Base-by-base conservation (phyloP, 1,140 invertebrate species). In the Anoplolepis gracilipes region DNA sequence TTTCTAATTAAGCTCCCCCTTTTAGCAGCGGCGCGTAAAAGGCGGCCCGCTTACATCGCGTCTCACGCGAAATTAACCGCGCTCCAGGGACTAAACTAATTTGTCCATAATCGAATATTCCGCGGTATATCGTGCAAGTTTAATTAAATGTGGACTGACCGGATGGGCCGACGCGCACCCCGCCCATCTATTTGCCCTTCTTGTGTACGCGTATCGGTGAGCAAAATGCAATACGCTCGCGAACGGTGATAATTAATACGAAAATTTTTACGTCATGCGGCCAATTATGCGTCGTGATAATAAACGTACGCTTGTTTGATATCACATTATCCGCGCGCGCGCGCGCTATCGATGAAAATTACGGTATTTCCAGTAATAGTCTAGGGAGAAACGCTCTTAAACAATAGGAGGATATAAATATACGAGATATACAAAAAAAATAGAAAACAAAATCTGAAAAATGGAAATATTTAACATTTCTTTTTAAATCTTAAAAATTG, bases 71-170 rank as follows among this genome's bases (percentile, higher is more conserved):
- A 90, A 90, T 90, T 90, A 90, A 90, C 88, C 88, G 88, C 88
- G 88, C 88, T 89, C 88, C 85, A 84, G 88, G 88, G 88, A 90
- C 86, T 87, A 88, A 89, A 90, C 88, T 91, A 91, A 91, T 91
- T 91, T 91, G 89, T 91, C 88, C 82, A 88, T 91, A 90, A 91
- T 91, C 90, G 88, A 91, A 91, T 91, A 91, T 91, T 86, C 62
- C 90, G 86, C 86, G 84, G 90, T 90, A 88, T 90, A 91, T 91
- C 89, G 88, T 87, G 88, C 86, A 89, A 91, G 88, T 91, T 91
- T 91, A 91, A 91, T 91, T 90, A 91, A 91, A 91, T 91, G 84
- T 88, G 84, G 88, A 89, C 73, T 87, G 85, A 88, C 90, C 90
- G 90, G 85, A 85, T 89, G 88, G 73, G 84, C 33, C 84, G 16